These are phyloP conservation scores for Calliphora vomitoria DNA, from an alignment of 2,888 invertebrate genomes.

Conservation along the genomic window DNA sequence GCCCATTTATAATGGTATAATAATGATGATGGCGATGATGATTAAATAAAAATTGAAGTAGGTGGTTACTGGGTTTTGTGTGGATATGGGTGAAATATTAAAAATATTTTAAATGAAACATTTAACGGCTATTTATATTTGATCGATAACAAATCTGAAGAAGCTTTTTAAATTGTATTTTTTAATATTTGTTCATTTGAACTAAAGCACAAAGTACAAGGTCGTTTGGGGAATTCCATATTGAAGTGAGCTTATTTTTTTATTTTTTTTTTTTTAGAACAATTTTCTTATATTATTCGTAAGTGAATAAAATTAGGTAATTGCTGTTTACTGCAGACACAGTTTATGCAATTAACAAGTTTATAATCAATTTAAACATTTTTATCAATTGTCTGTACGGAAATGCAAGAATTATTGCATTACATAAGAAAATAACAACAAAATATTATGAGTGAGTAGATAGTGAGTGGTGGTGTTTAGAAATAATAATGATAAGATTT, in stretches of 20 bases:
- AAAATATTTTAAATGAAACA: not conserved
- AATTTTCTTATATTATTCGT: slow-evolving; percentile 11
- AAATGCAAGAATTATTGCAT: slow-evolving; percentile 46
- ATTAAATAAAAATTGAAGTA: slow-evolving; percentile 13
- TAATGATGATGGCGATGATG: slow-evolving; percentile 21
- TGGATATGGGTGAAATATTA: not conserved
- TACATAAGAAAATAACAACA: slow-evolving; percentile 11
- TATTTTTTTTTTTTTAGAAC: not conserved
- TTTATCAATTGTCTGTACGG: slow-evolving; percentile 29
- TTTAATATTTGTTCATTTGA: not conserved
- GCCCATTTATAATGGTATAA: slow-evolving; percentile 23
- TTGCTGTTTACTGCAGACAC: slow-evolving; percentile 46
- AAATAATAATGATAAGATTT: slow-evolving; percentile 17
- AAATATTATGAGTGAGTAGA: not conserved
- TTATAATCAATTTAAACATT: slow-evolving; percentile 41
- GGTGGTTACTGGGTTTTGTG: not conserved
- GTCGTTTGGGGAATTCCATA: slow-evolving; percentile 59
- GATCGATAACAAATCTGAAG: slow-evolving; percentile 38
- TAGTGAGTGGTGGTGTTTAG: not conserved
- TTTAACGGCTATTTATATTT: slow-evolving; percentile 19
- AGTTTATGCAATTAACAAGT: slow-evolving; percentile 47
- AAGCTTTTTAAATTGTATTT: slow-evolving; percentile 17
- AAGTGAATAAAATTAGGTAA: slow-evolving; percentile 15
- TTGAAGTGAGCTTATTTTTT: not conserved
- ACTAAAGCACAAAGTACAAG: slow-evolving; percentile 46